Conservation (phyloP, 2,797 vertebrate species). For the Erethizon dorsatum region DNA sequence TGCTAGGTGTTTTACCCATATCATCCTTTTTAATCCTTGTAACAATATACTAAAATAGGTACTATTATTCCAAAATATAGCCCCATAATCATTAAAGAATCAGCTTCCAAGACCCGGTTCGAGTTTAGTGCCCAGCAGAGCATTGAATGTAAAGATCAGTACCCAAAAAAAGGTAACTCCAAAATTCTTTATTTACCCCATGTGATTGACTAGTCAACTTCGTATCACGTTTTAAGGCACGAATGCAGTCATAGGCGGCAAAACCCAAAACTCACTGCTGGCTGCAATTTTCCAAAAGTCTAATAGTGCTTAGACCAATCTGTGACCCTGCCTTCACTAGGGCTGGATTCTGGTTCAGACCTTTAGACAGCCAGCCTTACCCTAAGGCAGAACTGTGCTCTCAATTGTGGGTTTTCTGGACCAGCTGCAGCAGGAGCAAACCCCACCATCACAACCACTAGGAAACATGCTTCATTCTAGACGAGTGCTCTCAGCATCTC, state of each 20-base stretch:
- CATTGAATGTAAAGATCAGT: background rate
- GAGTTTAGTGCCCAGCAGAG: background rate
- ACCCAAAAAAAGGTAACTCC: background rate
- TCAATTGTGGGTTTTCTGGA: background rate
- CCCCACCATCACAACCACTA: background rate
- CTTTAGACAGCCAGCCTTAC: background rate
- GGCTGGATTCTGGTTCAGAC: background rate
- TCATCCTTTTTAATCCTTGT: background rate
- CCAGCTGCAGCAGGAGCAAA: background rate
- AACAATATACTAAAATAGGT: background rate
- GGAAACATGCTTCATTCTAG: background rate
- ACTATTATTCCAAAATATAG: background rate
- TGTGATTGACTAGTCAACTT: background rate
- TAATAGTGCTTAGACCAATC: background rate
- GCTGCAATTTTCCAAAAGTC: background rate
- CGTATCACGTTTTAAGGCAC: background rate
- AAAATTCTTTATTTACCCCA: background rate
- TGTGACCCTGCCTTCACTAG: background rate
- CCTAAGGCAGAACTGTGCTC: background rate
- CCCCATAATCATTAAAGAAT: background rate
- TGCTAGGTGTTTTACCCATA: background rate
- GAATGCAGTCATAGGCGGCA: background rate
- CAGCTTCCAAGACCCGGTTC: background rate
- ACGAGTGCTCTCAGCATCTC: background rate
- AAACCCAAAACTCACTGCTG: background rate